These are phyloP conservation scores for Drosophila burlai DNA, from an alignment of 1,140 invertebrate species.

Conservation along the genomic window DNA sequence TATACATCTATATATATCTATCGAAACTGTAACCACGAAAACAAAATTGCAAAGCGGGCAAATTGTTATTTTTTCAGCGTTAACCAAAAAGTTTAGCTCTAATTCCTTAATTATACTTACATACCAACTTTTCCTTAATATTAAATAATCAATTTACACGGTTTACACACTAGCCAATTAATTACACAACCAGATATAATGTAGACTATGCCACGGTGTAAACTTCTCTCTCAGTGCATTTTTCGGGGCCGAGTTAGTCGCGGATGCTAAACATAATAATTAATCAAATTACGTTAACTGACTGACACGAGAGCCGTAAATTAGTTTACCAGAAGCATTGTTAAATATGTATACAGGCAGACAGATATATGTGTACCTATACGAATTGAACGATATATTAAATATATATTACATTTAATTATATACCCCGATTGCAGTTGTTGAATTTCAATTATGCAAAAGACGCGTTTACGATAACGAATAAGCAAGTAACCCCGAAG, in stretches of 20 bases:
- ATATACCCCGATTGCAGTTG: conserved; percentile 67
- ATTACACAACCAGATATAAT: conserved; percentile 26
- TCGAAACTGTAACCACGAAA: conserved; percentile 42
- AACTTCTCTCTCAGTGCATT: conserved; percentile 30
- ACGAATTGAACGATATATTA: conserved; percentile 49
- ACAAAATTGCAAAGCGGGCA: conserved; percentile 9
- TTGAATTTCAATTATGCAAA: conserved; percentile 72
- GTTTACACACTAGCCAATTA: conserved; percentile 32
- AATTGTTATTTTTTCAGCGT: conserved; percentile 56
- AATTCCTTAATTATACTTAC: conserved; percentile 41
- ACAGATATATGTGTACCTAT: conserved; percentile 34
- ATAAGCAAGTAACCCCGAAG: conserved; percentile 48
- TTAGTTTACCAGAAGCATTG: conserved; percentile 56
- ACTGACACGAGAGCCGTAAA: conserved; percentile 57
- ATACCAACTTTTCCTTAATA: conserved; percentile 34
- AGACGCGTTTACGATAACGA: conserved; percentile 34
- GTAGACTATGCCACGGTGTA: conserved; percentile 16
- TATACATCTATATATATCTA: conserved; percentile 37
- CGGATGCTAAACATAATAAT: conserved; percentile 14
- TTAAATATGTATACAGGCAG: conserved; percentile 55
- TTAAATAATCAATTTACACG: conserved; percentile 33
- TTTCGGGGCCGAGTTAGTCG: conserved; percentile 57
- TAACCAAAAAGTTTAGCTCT: conserved; percentile 40
- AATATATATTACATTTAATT: conserved; percentile 37
- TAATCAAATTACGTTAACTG: conserved; percentile 44